A percentile compares a stretch with the other conserved stretches of the same genome.
Conservation (phyloP, 2,888 invertebrate species). For the Chrysomela aeneicollis region DNA sequence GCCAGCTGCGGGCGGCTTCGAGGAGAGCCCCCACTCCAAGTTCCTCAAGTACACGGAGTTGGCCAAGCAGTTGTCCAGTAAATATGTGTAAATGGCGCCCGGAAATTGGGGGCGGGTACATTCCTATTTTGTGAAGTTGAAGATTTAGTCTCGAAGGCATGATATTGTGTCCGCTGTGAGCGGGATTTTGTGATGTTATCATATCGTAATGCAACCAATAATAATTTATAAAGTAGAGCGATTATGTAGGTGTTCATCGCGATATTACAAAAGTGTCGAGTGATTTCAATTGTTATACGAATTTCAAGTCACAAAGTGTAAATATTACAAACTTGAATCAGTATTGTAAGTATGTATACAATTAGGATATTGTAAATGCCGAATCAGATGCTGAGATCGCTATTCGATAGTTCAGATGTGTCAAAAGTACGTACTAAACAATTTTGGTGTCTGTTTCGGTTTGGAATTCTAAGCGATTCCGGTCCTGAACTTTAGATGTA, state of each 20-base stretch:
- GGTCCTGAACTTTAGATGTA: constrained; percentile 46
- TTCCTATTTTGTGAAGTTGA: constrained; percentile 50
- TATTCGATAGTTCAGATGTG: constrained; percentile 34
- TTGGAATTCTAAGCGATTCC: constrained; percentile 27
- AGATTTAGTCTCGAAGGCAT: constrained; percentile 53
- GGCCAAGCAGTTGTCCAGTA: constrained; percentile 97
- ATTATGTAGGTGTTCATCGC: constrained; percentile 51
- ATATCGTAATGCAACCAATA: constrained; percentile 68
- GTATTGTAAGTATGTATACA: constrained; percentile 59
- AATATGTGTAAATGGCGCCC: constrained; percentile 79
- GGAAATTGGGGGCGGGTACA: constrained; percentile 35
- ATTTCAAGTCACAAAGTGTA: constrained; percentile 59
- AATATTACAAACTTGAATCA: constrained; percentile 58
- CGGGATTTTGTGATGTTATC: constrained; percentile 77
- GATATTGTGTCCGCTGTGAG: constrained; percentile 51
- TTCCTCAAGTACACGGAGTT: constrained; percentile 98
- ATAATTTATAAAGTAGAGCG: constrained; percentile 50
- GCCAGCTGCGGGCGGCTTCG: constrained; percentile 67
- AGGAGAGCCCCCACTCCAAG: constrained; percentile 95
- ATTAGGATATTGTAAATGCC: constrained; percentile 37
- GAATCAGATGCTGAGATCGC: constrained; percentile 39
- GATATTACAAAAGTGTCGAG: constrained; percentile 56
- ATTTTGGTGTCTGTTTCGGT: constrained; percentile 39
- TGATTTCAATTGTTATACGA: constrained; percentile 63
- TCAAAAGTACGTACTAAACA: constrained; percentile 41